Percentiles rank a stretch among this genome's conserved stretches.
phyloP scores from a whole-genome alignment of 2,113 vertebrate species.

The Notothenia coriiceps region DNA sequence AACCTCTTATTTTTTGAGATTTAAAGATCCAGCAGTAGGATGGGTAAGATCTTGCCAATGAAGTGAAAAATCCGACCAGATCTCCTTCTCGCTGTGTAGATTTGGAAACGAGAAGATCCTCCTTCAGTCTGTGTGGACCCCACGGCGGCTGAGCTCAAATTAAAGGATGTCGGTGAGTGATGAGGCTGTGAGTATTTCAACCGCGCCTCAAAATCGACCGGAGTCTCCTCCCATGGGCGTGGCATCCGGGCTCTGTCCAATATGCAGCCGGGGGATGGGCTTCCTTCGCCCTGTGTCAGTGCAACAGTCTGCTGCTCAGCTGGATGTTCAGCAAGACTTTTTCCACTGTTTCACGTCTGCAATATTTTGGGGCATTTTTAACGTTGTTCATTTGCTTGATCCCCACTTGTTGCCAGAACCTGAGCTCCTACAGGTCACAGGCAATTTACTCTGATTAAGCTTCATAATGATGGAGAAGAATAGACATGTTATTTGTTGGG shows the following conservation, averaged over 20 bases:
- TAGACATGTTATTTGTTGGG: too few relatives aligned
- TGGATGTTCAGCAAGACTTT: constrained; percentile 17
- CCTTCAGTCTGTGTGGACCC: constrained; percentile 37
- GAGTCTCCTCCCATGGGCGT: constrained; percentile 81
- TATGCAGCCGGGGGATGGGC: constrained; percentile 54
- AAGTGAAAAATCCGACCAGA: constrained; percentile 57
- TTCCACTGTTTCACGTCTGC: constrained; percentile 7
- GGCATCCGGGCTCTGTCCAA: constrained; percentile 56
- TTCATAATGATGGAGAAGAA: neutral
- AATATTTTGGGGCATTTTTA: neutral
- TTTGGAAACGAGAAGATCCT: constrained; percentile 39
- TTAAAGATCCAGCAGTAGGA: constrained; percentile 75
- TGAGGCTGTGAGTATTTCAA: constrained; percentile 79
- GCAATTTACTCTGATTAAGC: neutral
- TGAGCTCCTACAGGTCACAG: neutral
- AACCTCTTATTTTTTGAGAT: constrained; percentile 50
- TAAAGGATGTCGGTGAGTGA: constrained; percentile 70
- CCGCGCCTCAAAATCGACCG: constrained; percentile 78
- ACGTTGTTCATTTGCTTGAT: neutral
- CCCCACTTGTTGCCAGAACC: constrained; percentile 13
- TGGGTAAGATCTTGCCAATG: constrained; percentile 30
- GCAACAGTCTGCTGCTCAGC: constrained; percentile 45
- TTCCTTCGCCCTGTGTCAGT: constrained; percentile 3
- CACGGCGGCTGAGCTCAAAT: constrained; percentile 74
- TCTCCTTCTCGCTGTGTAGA: constrained; percentile 42